Evolutionary conservation across 2,888 invertebrate species (phyloP), one percentile per base, ranked within the genome.

Genomic region (Cerastis leucographa): DNA sequence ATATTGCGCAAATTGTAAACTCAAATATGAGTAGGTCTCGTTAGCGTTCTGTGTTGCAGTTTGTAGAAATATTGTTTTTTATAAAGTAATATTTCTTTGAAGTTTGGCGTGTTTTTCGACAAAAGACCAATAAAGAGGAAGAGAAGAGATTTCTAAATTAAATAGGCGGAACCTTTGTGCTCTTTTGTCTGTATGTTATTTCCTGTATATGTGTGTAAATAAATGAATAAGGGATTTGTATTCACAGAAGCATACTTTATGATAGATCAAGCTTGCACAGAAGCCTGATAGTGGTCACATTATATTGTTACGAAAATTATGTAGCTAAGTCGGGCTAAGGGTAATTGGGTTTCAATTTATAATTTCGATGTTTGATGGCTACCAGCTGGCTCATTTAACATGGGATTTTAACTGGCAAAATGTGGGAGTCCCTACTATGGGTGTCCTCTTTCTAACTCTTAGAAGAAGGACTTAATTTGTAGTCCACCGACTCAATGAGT

Each of bases 1-100:
- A 85, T 85, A 81, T 74, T 68, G 67, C 29, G 51, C 51, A 74
- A 68, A 62, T 62, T 66, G 35, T 67, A 68, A 67, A 25, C 54
- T 61, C 71, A 81, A 61, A 61, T 73, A 29, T 25, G 51, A 80
- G 81, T 29, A 22, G 42, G 64, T 68, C 64, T 81, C 59, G 80
- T 72, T 81, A 81, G 68, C 17, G 35, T 68, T 49, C 84, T 51
- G 68, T 54, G 29, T 61, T 69, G 51, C n/a, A 78, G 17, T 54
- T 56, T 19, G 14, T 14, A 40, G 14, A 5, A 22, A 22, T 40
- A 22, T 8, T 22, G 22, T 62, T 35, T 22, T 12, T 22, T 29
- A 14, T 29, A 44, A 35, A 49, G 29, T 19, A 35, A 35, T 35
- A 35, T 65, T 71, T 65, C 73, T 59, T 66, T 44, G 0, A 46